These are phyloP conservation scores for Unio pictorum DNA, from an alignment of 2,888 invertebrate genomes.

Conservation along the genomic window DNA sequence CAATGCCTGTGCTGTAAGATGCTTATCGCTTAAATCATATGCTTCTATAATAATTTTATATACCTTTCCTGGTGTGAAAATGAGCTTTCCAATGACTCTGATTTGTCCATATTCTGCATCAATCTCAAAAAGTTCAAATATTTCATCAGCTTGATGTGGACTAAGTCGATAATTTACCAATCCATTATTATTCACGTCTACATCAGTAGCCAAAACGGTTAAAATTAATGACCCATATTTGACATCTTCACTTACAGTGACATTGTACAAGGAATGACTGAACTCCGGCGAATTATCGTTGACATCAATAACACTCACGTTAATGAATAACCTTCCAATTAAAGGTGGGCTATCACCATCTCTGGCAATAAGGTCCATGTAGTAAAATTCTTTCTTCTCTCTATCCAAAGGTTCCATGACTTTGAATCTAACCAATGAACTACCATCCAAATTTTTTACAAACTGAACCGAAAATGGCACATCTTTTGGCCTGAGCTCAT, in stretches of 20 bases:
- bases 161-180: slow-evolving; percentile 72
- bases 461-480: slow-evolving; percentile 44
- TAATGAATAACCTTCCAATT: slow-evolving; percentile 35
- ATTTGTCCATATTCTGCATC: slow-evolving; percentile 50
- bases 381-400: slow-evolving; percentile 43
- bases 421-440: slow-evolving; percentile 41
- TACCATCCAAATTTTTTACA: slow-evolving; percentile 45
- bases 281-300: slow-evolving; percentile 53
- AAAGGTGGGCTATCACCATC: slow-evolving; percentile 46
- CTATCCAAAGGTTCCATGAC: slow-evolving; percentile 44
- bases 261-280: slow-evolving; percentile 28
- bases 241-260: slow-evolving; percentile 38
- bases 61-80: slow-evolving; percentile 42
- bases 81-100: slow-evolving; percentile 42
- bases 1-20: slow-evolving; percentile 51
- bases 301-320: slow-evolving; percentile 39
- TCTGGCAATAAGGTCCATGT: slow-evolving; percentile 42
- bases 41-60: slow-evolving; percentile 53
- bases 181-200: slow-evolving; percentile 86
- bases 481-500: slow-evolving; percentile 25
- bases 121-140: slow-evolving; percentile 46
- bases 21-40: slow-evolving; percentile 45
- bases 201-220: slow-evolving; percentile 84
- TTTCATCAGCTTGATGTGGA: slow-evolving; percentile 42
- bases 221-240: slow-evolving; percentile 27